These are phyloP conservation scores for Daphoenositta chrysoptera DNA, from an alignment of 2,113 vertebrate species.

Conservation along the genomic window DNA sequence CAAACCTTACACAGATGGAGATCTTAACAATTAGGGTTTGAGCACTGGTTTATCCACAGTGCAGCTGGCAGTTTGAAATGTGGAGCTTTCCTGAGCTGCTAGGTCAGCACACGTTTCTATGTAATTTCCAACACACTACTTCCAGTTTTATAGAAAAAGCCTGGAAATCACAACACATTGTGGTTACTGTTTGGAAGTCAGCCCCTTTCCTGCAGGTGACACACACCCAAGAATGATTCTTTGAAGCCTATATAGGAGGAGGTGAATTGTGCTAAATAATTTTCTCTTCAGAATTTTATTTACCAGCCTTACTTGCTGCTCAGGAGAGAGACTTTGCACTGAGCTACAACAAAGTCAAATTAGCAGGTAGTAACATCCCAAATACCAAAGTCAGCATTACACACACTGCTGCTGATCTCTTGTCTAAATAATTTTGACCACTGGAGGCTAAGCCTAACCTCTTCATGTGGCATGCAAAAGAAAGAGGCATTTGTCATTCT, in stretches of 20 bases:
- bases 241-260: not conserved
- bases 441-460: constrained; percentile 57
- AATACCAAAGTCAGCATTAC: constrained; percentile 47
- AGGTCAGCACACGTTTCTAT: not conserved
- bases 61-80: not conserved
- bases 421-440: constrained; percentile 55
- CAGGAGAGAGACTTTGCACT: not conserved
- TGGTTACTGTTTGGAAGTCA: not conserved
- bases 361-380: not conserved
- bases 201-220: not conserved
- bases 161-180: not conserved
- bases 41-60: not conserved
- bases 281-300: not conserved
- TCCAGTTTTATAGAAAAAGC: not conserved
- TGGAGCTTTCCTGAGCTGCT: not conserved
- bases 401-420: constrained; percentile 10
- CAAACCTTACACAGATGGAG: not conserved
- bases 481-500: constrained; percentile 81
- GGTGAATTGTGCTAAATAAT: not conserved
- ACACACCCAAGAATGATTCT: accelerated
- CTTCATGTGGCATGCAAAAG: constrained; percentile 68
- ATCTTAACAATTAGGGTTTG: not conserved
- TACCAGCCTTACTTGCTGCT: not conserved
- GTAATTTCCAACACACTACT: not conserved
- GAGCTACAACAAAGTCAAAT: constrained; percentile 27